phyloP scores from a whole-genome alignment of 2,797 vertebrate species.

The Acanthornis magna region DNA sequence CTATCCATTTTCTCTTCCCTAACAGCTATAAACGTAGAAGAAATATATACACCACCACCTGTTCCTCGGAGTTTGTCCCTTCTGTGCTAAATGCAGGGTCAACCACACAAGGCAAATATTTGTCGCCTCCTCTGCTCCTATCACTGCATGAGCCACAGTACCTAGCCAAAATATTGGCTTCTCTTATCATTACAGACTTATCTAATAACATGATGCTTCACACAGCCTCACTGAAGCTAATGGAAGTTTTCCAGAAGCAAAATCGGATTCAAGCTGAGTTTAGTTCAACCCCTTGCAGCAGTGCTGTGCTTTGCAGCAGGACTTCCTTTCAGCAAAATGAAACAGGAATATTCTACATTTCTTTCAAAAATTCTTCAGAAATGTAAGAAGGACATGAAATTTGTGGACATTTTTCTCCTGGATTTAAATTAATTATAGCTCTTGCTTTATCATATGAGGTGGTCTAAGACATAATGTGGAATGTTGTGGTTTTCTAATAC shows the following conservation, averaged over 20 bases:
- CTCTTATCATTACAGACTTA: background rate
- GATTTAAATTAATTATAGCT: background rate
- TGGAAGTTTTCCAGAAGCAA: background rate
- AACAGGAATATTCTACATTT: background rate
- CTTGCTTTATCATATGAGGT: background rate
- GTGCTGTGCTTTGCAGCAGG: background rate
- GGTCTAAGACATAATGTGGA: background rate
- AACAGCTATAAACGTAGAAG: slow-evolving; percentile 28
- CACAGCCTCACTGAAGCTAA: background rate
- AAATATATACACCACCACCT: slow-evolving; percentile 25
- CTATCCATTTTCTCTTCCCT: slow-evolving; percentile 48
- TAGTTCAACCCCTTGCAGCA: background rate
- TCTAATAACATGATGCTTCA: background rate
- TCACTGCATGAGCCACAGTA: background rate
- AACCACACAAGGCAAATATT: background rate
- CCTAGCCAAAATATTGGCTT: slow-evolving; percentile 35
- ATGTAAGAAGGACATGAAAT: background rate
- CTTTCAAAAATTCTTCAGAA: background rate
- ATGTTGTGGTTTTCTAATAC: background rate
- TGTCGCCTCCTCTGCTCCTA: background rate
- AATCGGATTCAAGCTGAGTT: background rate
- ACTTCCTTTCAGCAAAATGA: background rate
- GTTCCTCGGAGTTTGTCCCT: slow-evolving; percentile 16
- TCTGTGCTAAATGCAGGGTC: slow-evolving; percentile 28
- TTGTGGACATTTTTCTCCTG: background rate